phyloP scores from a whole-genome alignment of 2,888 invertebrate species.

The Mamestra brassicae region DNA sequence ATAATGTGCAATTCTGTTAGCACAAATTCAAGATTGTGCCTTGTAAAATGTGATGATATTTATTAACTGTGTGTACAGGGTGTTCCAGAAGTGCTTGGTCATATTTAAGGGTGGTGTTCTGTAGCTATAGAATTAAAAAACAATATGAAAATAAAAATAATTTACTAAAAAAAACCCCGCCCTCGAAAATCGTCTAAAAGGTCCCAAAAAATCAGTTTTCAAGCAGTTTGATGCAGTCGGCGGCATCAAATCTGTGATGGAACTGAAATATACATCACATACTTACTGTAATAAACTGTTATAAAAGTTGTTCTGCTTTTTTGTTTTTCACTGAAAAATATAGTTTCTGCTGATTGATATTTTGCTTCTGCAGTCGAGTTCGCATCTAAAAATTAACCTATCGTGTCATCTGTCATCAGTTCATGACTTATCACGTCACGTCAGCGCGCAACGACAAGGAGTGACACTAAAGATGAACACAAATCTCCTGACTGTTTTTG shows the following conservation, averaged over 20 bases:
- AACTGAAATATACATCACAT: no score
- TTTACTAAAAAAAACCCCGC: no score
- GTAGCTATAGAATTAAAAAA: no score
- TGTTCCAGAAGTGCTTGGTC: no score
- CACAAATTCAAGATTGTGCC: neutral
- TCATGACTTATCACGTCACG: neutral
- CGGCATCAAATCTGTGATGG: no score
- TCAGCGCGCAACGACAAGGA: neutral
- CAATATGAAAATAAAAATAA: no score
- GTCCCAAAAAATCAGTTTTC: no score
- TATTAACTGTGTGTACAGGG: neutral
- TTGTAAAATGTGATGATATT: neutral
- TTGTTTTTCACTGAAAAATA: neutral
- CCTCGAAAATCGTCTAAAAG: no score
- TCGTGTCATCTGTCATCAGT: neutral
- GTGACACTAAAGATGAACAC: neutral
- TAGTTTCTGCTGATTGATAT: slow-evolving; percentile 1
- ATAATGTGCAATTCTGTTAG: slow-evolving; percentile 35
- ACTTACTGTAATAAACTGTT: no score
- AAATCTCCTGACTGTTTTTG: neutral
- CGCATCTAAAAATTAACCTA: neutral
- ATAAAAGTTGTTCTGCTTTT: no score
- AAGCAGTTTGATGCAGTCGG: no score
- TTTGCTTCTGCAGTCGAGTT: neutral
- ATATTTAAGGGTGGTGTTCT: no score